Evolutionary conservation across 2,797 vertebrate species (phyloP).

Genomic region (Poeciliopsis infans): DNA sequence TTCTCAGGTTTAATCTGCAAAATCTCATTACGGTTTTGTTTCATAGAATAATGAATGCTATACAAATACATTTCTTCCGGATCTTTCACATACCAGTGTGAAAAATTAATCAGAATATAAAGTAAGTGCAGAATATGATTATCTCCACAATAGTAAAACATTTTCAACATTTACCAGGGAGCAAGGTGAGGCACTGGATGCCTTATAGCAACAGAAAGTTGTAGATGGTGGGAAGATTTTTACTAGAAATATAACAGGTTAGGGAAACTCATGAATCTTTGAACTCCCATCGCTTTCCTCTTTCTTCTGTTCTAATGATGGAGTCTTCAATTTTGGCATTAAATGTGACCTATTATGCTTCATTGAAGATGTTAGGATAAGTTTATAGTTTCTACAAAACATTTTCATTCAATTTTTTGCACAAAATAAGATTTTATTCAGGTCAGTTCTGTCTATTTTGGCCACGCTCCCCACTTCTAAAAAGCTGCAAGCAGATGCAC

Average conservation of each 20-base stretch:
- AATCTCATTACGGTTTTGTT: neutral
- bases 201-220: neutral
- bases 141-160: neutral
- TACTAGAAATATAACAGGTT: neutral
- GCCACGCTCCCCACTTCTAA: too few relatives aligned
- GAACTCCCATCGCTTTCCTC: neutral
- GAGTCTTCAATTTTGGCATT: neutral
- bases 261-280: neutral
- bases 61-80: neutral
- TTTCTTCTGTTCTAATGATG: neutral
- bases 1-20: neutral
- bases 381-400: too few relatives aligned
- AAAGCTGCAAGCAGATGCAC: too few relatives aligned
- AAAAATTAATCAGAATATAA: neutral
- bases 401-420: too few relatives aligned
- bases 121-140: neutral
- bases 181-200: neutral
- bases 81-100: neutral
- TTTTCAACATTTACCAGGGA: neutral
- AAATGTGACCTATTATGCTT: too few relatives aligned
- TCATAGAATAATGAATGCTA: neutral
- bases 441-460: too few relatives aligned
- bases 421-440: too few relatives aligned
- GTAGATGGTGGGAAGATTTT: neutral
- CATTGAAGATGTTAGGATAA: too few relatives aligned